Percentiles rank a stretch among this genome's conserved stretches.
phyloP scores from a whole-genome alignment of 2,797 vertebrate genomes.

The Chaenodraco wilsoni region DNA sequence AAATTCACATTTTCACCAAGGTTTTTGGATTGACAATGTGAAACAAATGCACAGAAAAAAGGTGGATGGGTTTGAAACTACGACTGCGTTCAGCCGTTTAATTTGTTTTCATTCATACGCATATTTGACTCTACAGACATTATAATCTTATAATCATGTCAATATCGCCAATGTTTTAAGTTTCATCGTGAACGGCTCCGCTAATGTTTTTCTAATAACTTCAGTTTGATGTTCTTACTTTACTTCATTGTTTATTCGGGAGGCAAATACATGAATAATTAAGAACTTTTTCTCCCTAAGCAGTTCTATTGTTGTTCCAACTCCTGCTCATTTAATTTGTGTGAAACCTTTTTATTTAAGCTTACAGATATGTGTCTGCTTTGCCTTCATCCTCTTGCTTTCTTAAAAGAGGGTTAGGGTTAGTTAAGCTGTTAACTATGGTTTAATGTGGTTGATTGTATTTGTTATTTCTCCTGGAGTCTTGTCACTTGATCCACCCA shows the following conservation, averaged over 20 bases:
- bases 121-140: background rate
- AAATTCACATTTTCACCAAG: no score
- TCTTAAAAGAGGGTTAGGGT: background rate
- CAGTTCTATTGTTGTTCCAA: background rate
- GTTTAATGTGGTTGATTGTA: slow-evolving; percentile 5
- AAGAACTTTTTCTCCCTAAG: slow-evolving; percentile 25
- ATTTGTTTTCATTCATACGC: accelerated
- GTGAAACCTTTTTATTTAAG: slow-evolving; percentile 23
- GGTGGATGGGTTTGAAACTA: no score
- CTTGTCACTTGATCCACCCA: background rate
- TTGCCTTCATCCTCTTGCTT: slow-evolving; percentile 29
- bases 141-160: background rate
- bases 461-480: slow-evolving; percentile 1
- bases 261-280: background rate
- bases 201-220: slow-evolving; percentile 8
- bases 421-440: slow-evolving; percentile 11
- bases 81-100: background rate
- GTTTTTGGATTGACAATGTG: no score
- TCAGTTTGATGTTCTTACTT: slow-evolving; percentile 15
- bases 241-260: slow-evolving; percentile 19
- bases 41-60: no score
- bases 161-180: background rate
- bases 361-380: slow-evolving; percentile 29
- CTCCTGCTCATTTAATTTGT: slow-evolving; percentile 15
- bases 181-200: background rate